Conservation (phyloP, 2,888 invertebrate genomes). For the Andrena haemorrhoa region DNA sequence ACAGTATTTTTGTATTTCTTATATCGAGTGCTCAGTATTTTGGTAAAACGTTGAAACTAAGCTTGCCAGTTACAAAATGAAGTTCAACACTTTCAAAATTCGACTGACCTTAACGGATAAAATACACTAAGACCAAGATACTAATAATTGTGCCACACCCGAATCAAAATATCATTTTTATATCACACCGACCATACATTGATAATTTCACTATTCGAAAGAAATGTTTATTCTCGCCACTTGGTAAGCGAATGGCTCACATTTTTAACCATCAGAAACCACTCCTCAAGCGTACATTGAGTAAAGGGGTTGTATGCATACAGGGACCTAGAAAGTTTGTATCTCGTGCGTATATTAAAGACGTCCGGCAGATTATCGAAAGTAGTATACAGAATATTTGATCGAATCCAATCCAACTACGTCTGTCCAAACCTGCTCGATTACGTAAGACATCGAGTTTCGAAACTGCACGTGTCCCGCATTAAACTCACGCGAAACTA, state of each 20-base stretch:
- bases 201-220: neutral
- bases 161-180: conserved; percentile 3
- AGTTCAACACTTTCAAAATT: conserved; percentile 7
- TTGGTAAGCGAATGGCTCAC: conserved; percentile 53
- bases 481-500: neutral
- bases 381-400: conserved; percentile 65
- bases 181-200: conserved; percentile 14
- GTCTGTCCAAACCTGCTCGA: conserved; percentile 66
- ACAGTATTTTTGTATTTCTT: conserved; percentile 11
- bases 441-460: conserved; percentile 43
- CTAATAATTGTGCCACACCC: neutral
- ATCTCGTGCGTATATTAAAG: conserved; percentile 52
- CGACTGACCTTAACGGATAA: neutral
- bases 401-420: conserved; percentile 60
- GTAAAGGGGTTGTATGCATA: conserved; percentile 50
- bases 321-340: conserved; percentile 65
- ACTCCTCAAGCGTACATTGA: conserved; percentile 43
- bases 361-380: conserved; percentile 63
- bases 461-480: conserved; percentile 47
- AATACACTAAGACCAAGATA: neutral
- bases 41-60: neutral
- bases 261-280: conserved; percentile 48
- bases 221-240: conserved; percentile 19
- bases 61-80: conserved; percentile 1
- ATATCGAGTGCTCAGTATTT: neutral